These are phyloP conservation scores for Imbricaverruca yamaguchii DNA, from an alignment of 2,888 invertebrate species.

Conservation along the genomic window DNA sequence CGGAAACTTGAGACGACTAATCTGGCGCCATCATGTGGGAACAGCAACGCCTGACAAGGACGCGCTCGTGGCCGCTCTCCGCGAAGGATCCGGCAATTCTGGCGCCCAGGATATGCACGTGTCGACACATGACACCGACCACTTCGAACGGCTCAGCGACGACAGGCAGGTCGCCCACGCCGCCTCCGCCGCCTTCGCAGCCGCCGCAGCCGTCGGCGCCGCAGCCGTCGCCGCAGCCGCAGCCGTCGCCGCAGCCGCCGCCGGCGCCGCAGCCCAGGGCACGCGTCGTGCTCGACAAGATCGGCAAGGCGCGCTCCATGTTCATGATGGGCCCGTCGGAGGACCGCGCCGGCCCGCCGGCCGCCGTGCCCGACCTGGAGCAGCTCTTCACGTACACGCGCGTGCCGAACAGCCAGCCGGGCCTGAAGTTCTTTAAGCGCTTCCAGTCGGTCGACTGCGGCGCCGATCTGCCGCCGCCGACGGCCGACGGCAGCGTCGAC, in stretches of 20 bases:
- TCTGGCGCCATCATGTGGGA: background rate
- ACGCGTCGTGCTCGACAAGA: background rate
- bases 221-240: background rate
- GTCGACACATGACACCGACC: background rate
- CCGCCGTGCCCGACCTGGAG: constrained; percentile 1
- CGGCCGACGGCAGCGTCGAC: background rate
- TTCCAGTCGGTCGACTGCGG: constrained; percentile 3
- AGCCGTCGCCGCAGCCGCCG: background rate
- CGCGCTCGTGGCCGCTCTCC: background rate
- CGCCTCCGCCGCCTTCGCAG: background rate
- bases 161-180: background rate
- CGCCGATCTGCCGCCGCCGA: background rate
- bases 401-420: background rate
- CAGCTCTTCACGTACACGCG: constrained; percentile 16
- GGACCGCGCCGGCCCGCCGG: background rate
- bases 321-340: background rate
- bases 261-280: background rate
- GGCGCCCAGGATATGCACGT: background rate
- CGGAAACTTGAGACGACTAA: too few relatives aligned
- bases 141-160: background rate
- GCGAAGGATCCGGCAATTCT: background rate
- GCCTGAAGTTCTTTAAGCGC: constrained; percentile 4
- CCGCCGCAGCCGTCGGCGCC: background rate
- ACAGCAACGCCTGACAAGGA: background rate
- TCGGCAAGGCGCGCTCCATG: constrained; percentile 13